phyloP scores from a whole-genome alignment of 1,140 invertebrate genomes.

The Drosophila erecta region DNA sequence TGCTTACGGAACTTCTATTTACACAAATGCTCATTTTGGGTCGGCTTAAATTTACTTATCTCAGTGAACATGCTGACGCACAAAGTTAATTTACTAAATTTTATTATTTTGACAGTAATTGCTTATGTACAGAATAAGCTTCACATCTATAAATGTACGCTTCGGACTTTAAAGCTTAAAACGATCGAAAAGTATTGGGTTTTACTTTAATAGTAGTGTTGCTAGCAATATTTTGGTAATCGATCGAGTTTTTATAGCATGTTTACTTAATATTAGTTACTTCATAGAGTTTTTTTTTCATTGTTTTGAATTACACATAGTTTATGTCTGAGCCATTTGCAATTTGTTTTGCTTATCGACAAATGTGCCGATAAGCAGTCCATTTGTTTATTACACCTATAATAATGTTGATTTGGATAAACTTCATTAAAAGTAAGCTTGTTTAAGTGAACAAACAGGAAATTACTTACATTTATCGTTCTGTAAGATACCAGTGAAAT shows the following conservation, averaged over 20 bases:
- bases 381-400: slow-evolving; percentile 7
- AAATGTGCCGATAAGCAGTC: slow-evolving; percentile 6
- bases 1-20: background rate
- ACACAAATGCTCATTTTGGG: background rate
- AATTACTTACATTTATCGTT: background rate
- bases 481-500: no score
- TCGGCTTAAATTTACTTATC: no score
- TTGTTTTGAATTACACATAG: slow-evolving; percentile 23
- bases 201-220: no score
- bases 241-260: background rate
- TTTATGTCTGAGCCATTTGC: slow-evolving; percentile 6
- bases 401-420: background rate
- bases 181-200: background rate
- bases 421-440: background rate
- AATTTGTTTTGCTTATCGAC: slow-evolving; percentile 16
- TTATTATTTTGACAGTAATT: no score
- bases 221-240: no score
- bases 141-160: no score
- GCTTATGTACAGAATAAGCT: no score
- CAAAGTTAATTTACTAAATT: no score
- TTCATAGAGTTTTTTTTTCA: slow-evolving; percentile 1
- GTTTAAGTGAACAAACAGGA: background rate
- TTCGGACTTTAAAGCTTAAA: no score
- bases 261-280: background rate
- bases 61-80: no score